Base-by-base conservation (phyloP, 2,797 vertebrate genomes). In the Pempheris klunzingeri region DNA sequence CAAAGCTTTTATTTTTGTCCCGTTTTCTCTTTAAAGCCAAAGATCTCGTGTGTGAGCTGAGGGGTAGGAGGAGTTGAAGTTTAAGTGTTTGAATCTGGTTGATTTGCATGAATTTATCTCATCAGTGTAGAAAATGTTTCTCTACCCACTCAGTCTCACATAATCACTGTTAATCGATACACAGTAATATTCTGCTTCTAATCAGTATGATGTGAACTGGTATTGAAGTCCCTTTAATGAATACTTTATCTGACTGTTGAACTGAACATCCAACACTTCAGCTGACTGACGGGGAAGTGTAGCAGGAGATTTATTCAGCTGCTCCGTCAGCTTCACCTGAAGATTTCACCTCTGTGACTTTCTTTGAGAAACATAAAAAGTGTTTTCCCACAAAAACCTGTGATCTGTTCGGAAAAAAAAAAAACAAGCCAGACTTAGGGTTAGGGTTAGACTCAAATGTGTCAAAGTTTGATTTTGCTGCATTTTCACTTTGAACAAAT, bases 21-120 rank as follows among this genome's bases (percentile, higher is more conserved):
- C 30, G 4, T 49, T 53, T 24, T 4, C 4, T 32, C 22, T 38
- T 54, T 32, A 28, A 74, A 59, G 54, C 78, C 78, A 80, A 80
- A 80, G 78, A 80, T 38, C 5, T 24, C 18, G 36, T 2, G 3
- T 39, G 30, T 58, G 44, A 32, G 30, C 41, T n/a, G 52, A 74
- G 13, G 10, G 12, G 22, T 18, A 72, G 7, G 64, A 36, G 41
- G 20, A 47, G 20, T 32, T 11, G 26, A 38, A 17, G 18, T 17
- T 7, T 4, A 20, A 24, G 74, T 64, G 55, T 66, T 70, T 12
- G 10, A 41, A 30, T 44, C 26, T 1, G 39, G 36, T 36, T 13
- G 50, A 34, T 46, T 47, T 69, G 64, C 59, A 50, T 71, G 75
- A 61, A 18, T 70, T 17, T 15, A 17, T 57, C 20, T 34, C 28